Evolutionary conservation across 37 sponge, comb jelly and placozoan genomes (phyloP).

Genomic region (Ephydatia muelleri): DNA sequence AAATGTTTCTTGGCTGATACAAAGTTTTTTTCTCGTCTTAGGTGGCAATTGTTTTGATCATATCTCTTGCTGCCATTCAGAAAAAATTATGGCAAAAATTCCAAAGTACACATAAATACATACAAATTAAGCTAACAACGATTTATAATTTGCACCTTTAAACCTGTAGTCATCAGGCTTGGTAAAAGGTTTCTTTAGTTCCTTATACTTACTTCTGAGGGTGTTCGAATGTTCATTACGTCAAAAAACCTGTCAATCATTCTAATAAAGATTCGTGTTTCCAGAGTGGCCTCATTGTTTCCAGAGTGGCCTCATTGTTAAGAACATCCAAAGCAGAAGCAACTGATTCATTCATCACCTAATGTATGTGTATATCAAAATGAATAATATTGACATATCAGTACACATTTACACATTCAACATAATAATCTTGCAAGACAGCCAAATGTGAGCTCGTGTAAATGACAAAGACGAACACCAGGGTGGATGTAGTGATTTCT

Average conservation of each 20-base stretch:
- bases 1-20: background rate
- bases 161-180: slow-evolving; percentile 19
- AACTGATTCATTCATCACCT: slow-evolving; percentile 25
- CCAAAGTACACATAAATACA: background rate
- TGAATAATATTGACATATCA: no score
- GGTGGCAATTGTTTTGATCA: background rate
- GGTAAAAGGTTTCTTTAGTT: background rate
- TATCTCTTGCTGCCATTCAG: slow-evolving; percentile 18
- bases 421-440: no score
- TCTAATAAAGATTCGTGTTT: slow-evolving; percentile 15
- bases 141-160: slow-evolving; percentile 2
- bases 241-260: slow-evolving; percentile 40
- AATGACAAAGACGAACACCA: slow-evolving; percentile 30
- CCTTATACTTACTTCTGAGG: slow-evolving; percentile 1
- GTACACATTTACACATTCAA: no score
- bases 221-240: slow-evolving; percentile 9
- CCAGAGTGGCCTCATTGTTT: slow-evolving; percentile 7
- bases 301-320: background rate
- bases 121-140: background rate
- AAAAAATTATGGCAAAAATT: slow-evolving; percentile 12
- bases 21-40: background rate
- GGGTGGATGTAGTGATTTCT: slow-evolving; percentile 12
- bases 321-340: slow-evolving; percentile 10
- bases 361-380: background rate
- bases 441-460: slow-evolving; percentile 30